Base-by-base conservation (phyloP, 2,113 vertebrate species). In the Saimiri boliviensis region DNA sequence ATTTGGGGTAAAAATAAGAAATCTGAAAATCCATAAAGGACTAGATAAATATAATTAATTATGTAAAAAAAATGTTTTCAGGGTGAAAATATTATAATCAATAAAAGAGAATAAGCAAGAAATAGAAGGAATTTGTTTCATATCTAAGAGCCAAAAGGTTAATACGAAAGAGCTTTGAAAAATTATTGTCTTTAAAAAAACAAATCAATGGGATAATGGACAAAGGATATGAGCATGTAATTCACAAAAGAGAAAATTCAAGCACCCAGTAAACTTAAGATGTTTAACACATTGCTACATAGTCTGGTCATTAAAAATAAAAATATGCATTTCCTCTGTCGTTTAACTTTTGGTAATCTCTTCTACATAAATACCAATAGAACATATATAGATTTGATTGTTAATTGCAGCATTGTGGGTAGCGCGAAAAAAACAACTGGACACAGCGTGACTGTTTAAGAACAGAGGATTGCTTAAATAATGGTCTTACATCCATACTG, bases 1-100 rank as follows among this genome's bases (percentile, higher is more conserved):
- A 70, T 47, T 23, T 56, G 27, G 68, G 74, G 87, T 96, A 71
- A 86, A 71, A 86, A 80, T 86, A 85, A 92, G 23, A 85, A 82
- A 71, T 45, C 45, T 40, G 56, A 52, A 84, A 93, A 45, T 80
- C 13, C 7, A 21, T 37, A 74, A 87, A 76, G 6, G n/a, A 86
- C 40, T 70, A 58, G 25, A 49, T 70, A 70, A 20, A 49, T n/a
- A 85, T 40, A 87, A 68, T 49, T 74, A 49, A 58, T 23, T 37
- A 25, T 2, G 58, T 30, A 71, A 56, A 94, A 83, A n/a, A 58
- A 82, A 82, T 76, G 4, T 45, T 86, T 82, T 66, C 52, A 87
- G 35, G 21, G 35, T 73, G 5, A 91, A 86, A 25, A 68, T 77
- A 32, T n/a, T 63, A 35, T 19, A 82, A 47, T 30, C 35, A 80